Base-by-base conservation (phyloP, 2,888 invertebrate genomes). In the Orthosia incerta region DNA sequence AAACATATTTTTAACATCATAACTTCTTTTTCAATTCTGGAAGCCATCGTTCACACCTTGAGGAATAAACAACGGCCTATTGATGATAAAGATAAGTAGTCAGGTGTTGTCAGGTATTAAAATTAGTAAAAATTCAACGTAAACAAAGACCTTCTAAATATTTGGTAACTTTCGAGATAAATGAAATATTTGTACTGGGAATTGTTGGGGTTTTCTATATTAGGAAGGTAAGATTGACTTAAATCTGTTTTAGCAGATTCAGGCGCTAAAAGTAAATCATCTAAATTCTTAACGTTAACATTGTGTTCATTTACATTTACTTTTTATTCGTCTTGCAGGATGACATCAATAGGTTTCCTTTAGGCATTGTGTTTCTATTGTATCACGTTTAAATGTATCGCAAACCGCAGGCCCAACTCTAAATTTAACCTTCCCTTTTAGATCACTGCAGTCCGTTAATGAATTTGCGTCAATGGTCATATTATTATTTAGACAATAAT, bases 21-120 rank as follows among this genome's bases (percentile, higher is more conserved):
- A 59, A 68, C 1, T 56, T 16, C 77, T 56, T 55, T 64, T 48
- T 7, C 16, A 63, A 57, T 31, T 48, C 83, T 79, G 78, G 61
- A 18, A 78, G 60, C 23, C 13, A 50, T 79, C 15, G n/a, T 70
- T 79, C 60, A 69, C 78, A 62, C 71, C 48, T 20, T 11, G 20
- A n/a, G 15, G 13, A 48, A 13, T 78, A 82, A 51, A 78, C 62
- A 82, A 48, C 20, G 13, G 51, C n/a, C 4, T 23, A 56, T 51
- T 2, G 16, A 31, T 53, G 48, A 31, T 65, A 23, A 48, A 63
- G 46, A 65, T 46, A 31, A 65, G 13, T 20, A 23, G 18, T 20
- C 13, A 45, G 69, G 69, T 82, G 64, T 69, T 69, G 78, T 23
- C 63, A 77, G 78, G 18, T 59, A 59, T 55, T 39, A 55, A 82